Percentiles rank a stretch among this genome's conserved stretches.
Evolutionary conservation across 2,888 invertebrate genomes (phyloP).

Genomic region (Amiota minor): DNA sequence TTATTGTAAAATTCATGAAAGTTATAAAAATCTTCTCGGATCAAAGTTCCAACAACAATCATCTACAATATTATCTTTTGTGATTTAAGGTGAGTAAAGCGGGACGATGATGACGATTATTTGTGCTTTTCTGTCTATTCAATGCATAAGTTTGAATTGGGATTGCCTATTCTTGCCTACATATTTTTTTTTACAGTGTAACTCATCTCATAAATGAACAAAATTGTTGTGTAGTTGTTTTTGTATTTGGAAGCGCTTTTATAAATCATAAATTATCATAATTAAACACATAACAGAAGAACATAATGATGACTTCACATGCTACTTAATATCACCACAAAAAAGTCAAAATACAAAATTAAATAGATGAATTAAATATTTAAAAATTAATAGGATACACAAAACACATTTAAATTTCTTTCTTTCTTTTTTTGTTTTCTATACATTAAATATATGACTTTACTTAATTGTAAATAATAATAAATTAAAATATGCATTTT

Average conservation of each 20-base stretch:
- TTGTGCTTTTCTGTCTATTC: constrained; percentile 17
- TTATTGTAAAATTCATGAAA: too few species aligned
- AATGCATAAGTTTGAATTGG: neutral
- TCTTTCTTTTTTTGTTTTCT: neutral
- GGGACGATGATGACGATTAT: constrained; percentile 7
- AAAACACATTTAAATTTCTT: constrained; percentile 2
- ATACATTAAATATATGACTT: constrained; percentile 4
- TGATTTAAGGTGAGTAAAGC: too few species aligned
- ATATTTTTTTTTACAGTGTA: constrained; percentile 27
- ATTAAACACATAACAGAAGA: neutral
- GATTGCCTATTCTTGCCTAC: neutral
- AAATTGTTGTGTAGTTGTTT: neutral
- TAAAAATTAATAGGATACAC: constrained; percentile 41
- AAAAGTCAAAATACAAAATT: constrained; percentile 19
- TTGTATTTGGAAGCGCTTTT: constrained; percentile 25
- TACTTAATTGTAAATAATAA: neutral
- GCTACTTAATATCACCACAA: constrained; percentile 25
- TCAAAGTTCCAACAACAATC: neutral
- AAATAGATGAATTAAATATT: constrained; percentile 5
- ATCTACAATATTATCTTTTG: neutral
- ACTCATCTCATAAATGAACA: neutral
- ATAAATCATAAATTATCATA: neutral
- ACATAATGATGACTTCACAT: constrained; percentile 21
- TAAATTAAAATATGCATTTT: constrained; percentile 6
- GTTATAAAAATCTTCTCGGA: too few species aligned